Conservation (phyloP, 2,113 vertebrate genomes). For the Lampris megalopsis region DNA sequence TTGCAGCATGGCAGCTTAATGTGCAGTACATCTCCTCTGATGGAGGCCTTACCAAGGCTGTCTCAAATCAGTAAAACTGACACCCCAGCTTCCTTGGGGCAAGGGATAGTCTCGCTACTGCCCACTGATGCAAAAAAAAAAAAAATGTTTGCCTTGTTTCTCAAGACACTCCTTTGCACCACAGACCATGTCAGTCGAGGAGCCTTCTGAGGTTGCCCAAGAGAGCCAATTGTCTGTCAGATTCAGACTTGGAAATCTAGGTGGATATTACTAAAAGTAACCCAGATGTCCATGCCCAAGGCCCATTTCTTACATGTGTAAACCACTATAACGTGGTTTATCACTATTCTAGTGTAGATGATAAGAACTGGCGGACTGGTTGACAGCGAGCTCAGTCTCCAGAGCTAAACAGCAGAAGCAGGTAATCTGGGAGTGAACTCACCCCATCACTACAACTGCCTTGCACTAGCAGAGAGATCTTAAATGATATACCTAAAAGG, state of each 20-base stretch:
- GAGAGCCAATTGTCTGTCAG: constrained; percentile 22
- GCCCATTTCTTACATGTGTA: neutral
- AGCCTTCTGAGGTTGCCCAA: constrained; percentile 12
- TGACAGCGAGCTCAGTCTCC: constrained; percentile 13
- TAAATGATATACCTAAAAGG: constrained; percentile 48
- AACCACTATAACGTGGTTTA: neutral
- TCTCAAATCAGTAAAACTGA: constrained; percentile 73
- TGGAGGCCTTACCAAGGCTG: constrained; percentile 72
- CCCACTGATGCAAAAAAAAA: constrained; percentile 43
- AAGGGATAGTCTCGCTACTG: constrained; percentile 37
- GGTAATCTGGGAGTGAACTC: constrained; percentile 43
- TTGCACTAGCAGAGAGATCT: constrained; percentile 53
- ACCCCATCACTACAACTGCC: constrained; percentile 32
- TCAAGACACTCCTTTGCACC: constrained; percentile 37
- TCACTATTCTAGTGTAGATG: neutral
- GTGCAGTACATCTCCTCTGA: constrained; percentile 67
- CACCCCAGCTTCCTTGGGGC: constrained; percentile 39
- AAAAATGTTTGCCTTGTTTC: constrained; percentile 49
- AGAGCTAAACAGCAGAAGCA: constrained; percentile 35
- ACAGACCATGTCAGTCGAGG: constrained; percentile 32
- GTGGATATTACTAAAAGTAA: neutral
- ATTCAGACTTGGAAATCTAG: constrained; percentile 11
- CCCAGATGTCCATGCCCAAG: neutral
- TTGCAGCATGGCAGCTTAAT: constrained; percentile 68
- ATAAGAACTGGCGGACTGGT: constrained; percentile 23